Evolutionary conservation across 2,888 invertebrate genomes (phyloP).

Genomic region (Drosophila affinis): DNA sequence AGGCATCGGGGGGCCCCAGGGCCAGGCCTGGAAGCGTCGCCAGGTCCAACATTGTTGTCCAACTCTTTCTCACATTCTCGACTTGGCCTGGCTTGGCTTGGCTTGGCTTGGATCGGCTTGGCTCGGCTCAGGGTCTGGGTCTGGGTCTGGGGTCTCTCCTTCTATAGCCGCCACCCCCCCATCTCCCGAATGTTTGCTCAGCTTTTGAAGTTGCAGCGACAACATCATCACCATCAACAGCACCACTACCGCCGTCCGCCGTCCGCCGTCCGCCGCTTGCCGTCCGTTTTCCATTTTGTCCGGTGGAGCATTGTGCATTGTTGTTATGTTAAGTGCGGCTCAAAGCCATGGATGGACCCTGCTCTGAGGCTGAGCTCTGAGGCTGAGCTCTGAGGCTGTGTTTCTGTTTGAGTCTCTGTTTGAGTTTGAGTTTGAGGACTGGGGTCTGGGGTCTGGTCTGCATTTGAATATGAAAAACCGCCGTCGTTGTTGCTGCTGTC

Average conservation of each 20-base stretch:
- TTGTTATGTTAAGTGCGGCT: slow-evolving; percentile 73
- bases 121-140: slow-evolving; percentile 13
- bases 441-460: slow-evolving; percentile 37
- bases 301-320: slow-evolving; percentile 60
- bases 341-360: slow-evolving; percentile 3
- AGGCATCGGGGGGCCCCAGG: not conserved
- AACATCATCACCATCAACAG: slow-evolving; percentile 65
- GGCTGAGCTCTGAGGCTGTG: slow-evolving; percentile 24
- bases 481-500: slow-evolving; percentile 49
- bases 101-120: slow-evolving; percentile 2
- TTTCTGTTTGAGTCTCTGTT: slow-evolving; percentile 24
- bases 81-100: not conserved
- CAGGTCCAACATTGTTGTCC: slow-evolving; percentile 27
- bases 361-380: slow-evolving; percentile 17
- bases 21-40: slow-evolving; percentile 6
- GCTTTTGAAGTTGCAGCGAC: slow-evolving; percentile 78
- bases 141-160: not conserved
- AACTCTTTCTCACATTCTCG: slow-evolving; percentile 48
- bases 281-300: slow-evolving; percentile 50
- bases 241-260: slow-evolving; percentile 46
- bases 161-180: slow-evolving; percentile 7
- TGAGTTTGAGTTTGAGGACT: no score
- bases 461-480: slow-evolving; percentile 74
- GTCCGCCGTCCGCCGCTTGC: slow-evolving; percentile 41
- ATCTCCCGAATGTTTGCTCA: slow-evolving; percentile 57